Conservation (phyloP, 2,888 invertebrate genomes). For the Drosophila lacicola region DNA sequence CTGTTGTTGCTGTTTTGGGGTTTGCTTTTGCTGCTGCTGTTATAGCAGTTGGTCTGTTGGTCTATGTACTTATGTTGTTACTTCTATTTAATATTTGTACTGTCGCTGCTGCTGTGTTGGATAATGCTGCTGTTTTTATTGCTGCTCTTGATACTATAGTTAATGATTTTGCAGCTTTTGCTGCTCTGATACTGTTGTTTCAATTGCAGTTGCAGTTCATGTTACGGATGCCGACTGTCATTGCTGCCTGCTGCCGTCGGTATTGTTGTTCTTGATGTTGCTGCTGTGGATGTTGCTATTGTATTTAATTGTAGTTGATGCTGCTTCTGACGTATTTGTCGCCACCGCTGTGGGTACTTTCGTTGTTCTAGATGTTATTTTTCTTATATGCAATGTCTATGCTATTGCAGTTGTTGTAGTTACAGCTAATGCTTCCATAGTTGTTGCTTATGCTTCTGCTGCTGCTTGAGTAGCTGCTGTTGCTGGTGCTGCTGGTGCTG, state of each 20-base stretch:
- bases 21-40: not conserved
- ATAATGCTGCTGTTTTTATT: not conserved
- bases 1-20: too few relatives aligned
- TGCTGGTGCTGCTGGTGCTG: constrained; percentile 8
- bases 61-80: not conserved
- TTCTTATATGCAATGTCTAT: not conserved
- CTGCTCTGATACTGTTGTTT: not conserved
- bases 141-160: not conserved
- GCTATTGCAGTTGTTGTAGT: not conserved
- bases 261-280: not conserved
- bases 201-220: not conserved
- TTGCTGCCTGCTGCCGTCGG: not conserved
- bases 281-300: not conserved
- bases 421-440: not conserved
- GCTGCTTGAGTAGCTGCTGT: not conserved
- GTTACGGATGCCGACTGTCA: not conserved
- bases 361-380: not conserved
- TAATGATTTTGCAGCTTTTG: not conserved
- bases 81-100: not conserved
- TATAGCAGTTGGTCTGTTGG: not conserved
- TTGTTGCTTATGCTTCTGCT: constrained; percentile 6
- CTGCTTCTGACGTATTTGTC: not conserved
- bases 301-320: not conserved
- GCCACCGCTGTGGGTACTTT: not conserved
- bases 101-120: not conserved